Percentiles rank a stretch among this genome's conserved stretches.
Conservation (phyloP, 2,113 vertebrate genomes). For the Xiphorhynchus elegans region DNA sequence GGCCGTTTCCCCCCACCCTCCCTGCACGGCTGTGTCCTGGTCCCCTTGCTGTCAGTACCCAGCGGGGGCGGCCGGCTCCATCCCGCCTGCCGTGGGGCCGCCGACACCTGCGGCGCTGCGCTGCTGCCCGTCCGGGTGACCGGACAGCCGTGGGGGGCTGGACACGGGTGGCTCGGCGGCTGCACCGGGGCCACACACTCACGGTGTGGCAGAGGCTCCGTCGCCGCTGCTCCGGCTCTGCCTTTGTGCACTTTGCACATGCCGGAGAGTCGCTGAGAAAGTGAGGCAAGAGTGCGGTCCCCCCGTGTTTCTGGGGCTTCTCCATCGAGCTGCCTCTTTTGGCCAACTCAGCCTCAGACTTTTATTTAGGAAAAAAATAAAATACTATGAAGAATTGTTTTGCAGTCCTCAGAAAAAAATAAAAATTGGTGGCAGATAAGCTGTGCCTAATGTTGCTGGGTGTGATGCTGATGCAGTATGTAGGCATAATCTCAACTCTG, state of each 20-base stretch:
- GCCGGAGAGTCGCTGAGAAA: background rate
- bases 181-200: background rate
- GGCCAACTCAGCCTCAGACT: background rate
- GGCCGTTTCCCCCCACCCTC: no score
- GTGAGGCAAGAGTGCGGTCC: background rate
- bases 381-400: background rate
- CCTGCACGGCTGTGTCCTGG: background rate
- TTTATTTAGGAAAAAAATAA: background rate
- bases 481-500: background rate
- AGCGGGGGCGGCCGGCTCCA: background rate
- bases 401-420: constrained; percentile 37
- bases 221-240: background rate
- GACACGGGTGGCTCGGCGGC: background rate
- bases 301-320: background rate
- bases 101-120: background rate
- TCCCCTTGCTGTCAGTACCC: background rate
- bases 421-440: constrained; percentile 39
- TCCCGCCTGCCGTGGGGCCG: background rate
- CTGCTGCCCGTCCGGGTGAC: background rate
- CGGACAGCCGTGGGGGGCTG: rapidly evolving
- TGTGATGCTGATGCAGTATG: background rate
- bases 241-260: background rate
- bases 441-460: background rate
- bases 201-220: background rate
- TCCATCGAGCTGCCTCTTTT: background rate